A percentile compares a stretch with the other conserved stretches of the same genome.
Conservation (phyloP, 2,113 vertebrate species). For the Oreochromis aureus region DNA sequence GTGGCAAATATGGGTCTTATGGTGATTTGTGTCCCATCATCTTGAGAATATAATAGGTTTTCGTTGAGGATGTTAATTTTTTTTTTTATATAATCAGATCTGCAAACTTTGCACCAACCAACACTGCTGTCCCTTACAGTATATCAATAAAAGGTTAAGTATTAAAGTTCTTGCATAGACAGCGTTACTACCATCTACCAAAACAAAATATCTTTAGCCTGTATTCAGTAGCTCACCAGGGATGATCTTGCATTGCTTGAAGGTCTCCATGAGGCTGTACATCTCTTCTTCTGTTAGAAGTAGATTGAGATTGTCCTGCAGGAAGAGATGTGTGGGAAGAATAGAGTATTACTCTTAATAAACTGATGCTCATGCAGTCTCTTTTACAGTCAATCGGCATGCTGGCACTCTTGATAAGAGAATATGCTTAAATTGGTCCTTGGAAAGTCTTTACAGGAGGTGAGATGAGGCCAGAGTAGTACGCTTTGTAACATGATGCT, state of each 20-base stretch:
- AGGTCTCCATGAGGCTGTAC: conserved; percentile 89
- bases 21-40: background rate
- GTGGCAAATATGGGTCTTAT: background rate
- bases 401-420: background rate
- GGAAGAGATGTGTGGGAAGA: background rate
- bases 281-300: conserved; percentile 95
- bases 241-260: conserved; percentile 88
- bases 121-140: background rate
- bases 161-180: background rate
- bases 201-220: background rate
- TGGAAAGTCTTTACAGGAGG: background rate
- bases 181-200: background rate
- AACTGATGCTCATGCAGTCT: background rate
- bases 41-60: background rate
- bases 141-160: background rate
- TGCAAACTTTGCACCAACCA: background rate
- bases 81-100: background rate
- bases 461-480: background rate
- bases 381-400: background rate
- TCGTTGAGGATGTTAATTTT: background rate
- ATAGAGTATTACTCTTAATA: background rate
- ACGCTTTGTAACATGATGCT: background rate
- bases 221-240: conserved; percentile 74
- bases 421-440: background rate
- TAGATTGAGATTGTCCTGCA: conserved; percentile 91